Percentiles rank a stretch among this genome's conserved stretches.
Evolutionary conservation across 2,113 vertebrate genomes (phyloP).

Genomic region (Strix aluco): DNA sequence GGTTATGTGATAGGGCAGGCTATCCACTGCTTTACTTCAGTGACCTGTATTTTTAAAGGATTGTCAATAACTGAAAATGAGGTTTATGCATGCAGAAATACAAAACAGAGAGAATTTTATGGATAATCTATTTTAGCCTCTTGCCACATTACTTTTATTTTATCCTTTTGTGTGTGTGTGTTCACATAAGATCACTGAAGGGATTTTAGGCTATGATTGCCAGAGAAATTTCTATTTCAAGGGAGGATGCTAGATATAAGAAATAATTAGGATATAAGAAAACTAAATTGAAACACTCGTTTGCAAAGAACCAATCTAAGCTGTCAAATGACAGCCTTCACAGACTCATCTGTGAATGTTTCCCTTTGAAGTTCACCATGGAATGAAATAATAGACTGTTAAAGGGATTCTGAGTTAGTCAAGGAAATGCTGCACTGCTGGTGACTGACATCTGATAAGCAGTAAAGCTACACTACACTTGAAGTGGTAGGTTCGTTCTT

Average conservation of each 20-base stretch:
- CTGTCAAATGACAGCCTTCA: neutral
- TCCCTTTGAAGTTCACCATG: neutral
- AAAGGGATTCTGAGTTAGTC: neutral
- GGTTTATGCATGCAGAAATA: neutral
- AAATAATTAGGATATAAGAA: conserved; percentile 1
- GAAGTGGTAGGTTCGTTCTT: conserved; percentile 2
- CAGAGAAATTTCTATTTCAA: neutral
- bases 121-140: neutral
- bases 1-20: neutral
- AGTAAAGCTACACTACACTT: neutral
- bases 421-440: neutral
- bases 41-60: neutral
- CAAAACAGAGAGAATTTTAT: neutral
- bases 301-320: neutral
- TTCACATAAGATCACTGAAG: neutral
- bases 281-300: neutral
- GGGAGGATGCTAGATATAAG: neutral
- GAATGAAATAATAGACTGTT: neutral
- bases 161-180: neutral
- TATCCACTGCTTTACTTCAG: neutral
- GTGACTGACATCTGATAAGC: conserved; percentile 5
- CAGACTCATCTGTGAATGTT: neutral
- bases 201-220: neutral
- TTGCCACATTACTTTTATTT: neutral
- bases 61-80: neutral